Evolutionary conservation across 2,797 vertebrate species (phyloP), one percentile per base, ranked within the genome.

Genomic region (Microhierax caerulescens): DNA sequence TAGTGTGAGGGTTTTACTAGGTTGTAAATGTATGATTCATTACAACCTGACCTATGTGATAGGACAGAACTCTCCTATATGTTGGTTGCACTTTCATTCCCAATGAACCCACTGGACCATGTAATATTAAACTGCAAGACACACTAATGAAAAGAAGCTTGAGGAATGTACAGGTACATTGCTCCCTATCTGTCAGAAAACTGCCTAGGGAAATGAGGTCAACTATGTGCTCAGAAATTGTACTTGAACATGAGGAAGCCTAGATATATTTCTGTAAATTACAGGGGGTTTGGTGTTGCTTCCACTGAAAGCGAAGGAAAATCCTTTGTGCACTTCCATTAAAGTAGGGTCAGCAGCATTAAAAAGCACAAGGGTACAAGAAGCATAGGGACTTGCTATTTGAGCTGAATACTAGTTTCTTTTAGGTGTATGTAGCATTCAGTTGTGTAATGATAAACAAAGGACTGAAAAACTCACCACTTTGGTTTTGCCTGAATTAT

Each of bases 151-250:
- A 80, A 68, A 83, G 77, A 67, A 91, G 60, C 48, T 94, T 86
- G 76, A 87, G 56, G 54, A 93, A 75, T 3, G 0, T 69, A 76
- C 0, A 0, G 64, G 60, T 72, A 39, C 70, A 6, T 61, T 88
- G 61, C 75, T 96, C 45, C 64, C 64, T 84, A n/a, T 84, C 74
- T 85, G 59, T 77, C 87, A 96, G 89, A 83, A 92, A 77, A 48
- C 41, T 83, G 64, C 39, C 54, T 43, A 78, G 68, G 75, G 82
- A 95, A 96, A 95, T 72, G 78, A 89, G 75, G 85, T 93, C 94
- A 95, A 67, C 77, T 87, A 36, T 77, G 63, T 48, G 51, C 70
- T 82, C 70, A 85, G 88, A 70, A 87, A 57, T 6, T 74, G n/a
- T 34, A 30, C 73, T 73, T 54, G 27, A 93, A 57, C 54, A n/a